Percentiles rank a stretch among this genome's conserved stretches.
Evolutionary conservation across 2,113 vertebrate genomes (phyloP).

Genomic region (Scophthalmus maximus): DNA sequence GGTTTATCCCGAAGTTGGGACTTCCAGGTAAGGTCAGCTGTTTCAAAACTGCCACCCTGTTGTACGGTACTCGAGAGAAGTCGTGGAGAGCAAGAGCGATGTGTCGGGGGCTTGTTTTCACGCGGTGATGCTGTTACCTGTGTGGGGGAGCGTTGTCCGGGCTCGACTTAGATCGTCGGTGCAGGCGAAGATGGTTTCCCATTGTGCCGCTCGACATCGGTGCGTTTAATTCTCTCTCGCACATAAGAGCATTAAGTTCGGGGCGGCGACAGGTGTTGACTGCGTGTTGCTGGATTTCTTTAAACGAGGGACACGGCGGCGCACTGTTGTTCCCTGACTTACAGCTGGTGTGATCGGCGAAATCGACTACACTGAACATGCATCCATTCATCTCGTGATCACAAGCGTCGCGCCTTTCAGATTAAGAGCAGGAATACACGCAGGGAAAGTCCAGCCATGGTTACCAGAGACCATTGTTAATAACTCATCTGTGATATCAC

Average conservation of each 20-base stretch:
- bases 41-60: neutral
- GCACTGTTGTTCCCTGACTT: neutral
- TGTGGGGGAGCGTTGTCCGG: no score
- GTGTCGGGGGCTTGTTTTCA: no score
- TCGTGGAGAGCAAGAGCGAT: no score
- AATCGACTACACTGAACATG: neutral
- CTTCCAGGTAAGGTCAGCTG: conserved; percentile 62
- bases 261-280: conserved; percentile 66
- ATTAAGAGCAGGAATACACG: conserved; percentile 24
- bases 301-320: neutral
- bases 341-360: neutral
- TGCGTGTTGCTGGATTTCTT: neutral
- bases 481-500: neutral
- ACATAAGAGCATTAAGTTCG: conserved; percentile 54
- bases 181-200: conserved; percentile 41
- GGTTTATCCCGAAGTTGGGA: conserved; percentile 49
- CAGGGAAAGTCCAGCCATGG: neutral
- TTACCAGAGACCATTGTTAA: neutral
- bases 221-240: conserved; percentile 48
- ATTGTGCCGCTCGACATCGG: conserved; percentile 61
- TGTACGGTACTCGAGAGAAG: no score
- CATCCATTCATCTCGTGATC: neutral
- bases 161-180: neutral
- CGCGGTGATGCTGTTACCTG: neutral
- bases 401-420: neutral